Base-by-base conservation (phyloP, 2,888 invertebrate species). In the Endomychus coccineus region DNA sequence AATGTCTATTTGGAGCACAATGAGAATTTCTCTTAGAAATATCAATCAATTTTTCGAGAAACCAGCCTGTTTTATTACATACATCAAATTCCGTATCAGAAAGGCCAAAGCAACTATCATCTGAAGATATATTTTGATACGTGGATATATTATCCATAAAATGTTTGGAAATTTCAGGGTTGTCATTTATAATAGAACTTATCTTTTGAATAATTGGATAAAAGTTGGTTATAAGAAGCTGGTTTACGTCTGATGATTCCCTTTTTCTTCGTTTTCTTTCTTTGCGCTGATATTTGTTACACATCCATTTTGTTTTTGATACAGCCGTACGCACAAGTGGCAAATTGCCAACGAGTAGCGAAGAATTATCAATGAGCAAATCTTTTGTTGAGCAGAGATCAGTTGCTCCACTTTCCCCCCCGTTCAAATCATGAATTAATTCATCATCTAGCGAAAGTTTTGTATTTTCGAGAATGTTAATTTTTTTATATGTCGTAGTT, bases 1-100 rank as follows among this genome's bases (percentile, higher is more conserved):
- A 9, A 29, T 29, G 16, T 11, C 29, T 2, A 29, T 29, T 17
- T 16, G 30, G 19, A 19, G 14, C 14, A 15, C 25, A 21, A 19
- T 27, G 21, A 21, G 21, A 21, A 21, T 21, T 21, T 21, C n/a
- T 21, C n/a, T 21, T 6, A n/a, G 21, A 21, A 21, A 21, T 21
- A 21, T 21, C 21, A 21, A 21, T 21, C 21, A 21, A 21, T 21
- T 21, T 21, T n/a, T 21, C n/a, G 6, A 21, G 21, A 21, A 21
- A 21, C 21, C 21, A 21, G 21, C n/a, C 21, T 21, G 21, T 21
- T 21, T 21, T 21, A 21, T 21, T n/a, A 21, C 7, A 21, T 21
- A n/a, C 21, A 21, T 21, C n/a, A 21, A n/a, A 21, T n/a, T 21
- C 7, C 6, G 6, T 21, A 21, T 21, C 21, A 21, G 21, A n/a